Evolutionary conservation across 2,888 invertebrate species (phyloP), one percentile per base, ranked within the genome.

Genomic region (Lepidochitona cinerea): DNA sequence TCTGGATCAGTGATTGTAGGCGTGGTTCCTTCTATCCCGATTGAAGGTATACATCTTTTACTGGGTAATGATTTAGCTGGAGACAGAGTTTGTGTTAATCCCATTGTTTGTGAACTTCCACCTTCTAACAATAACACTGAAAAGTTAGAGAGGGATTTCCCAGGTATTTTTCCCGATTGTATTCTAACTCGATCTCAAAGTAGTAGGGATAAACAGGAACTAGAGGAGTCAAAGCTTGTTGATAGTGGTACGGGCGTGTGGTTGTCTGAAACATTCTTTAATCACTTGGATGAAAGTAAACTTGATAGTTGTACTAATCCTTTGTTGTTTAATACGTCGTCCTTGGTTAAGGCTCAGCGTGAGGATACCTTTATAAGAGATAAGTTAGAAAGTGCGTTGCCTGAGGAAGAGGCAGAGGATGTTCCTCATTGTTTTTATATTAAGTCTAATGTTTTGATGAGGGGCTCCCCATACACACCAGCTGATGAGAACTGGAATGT

Each of bases 371-470:
- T 35, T n/a, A 35, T 70, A 36, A 32, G 35, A 23, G 54, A 70
- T 23, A 65, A 36, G 37, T 37, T 18, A 32, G n/a, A 65, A 9
- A 26, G 12, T 29, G 64, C 71, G 64, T 52, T 37, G 1, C 6
- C 64, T 71, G 37, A 18, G 33, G 41, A 23, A 14, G 71, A 71
- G 33, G 37, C 29, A n/a, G 49, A 18, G n/a, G n/a, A 70, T 3
- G 70, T 54, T 2, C 26, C 73, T 26, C 29, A 66, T 49, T 26
- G 71, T 26, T 74, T 54, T 37, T 35, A 53, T 37, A 52, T 41
- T 23, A 14, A 66, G 29, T 65, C 64, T 70, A 68, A 37, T 18
- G 23, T 67, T 9, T 41, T 74, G 14, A 71, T 65, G 66, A 54
- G 74, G 37, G 66, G 67, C 54, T 32, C 70, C 14, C 37, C 49